Conservation (phyloP, 2,888 invertebrate genomes). For the Protodeltote pygarga region DNA sequence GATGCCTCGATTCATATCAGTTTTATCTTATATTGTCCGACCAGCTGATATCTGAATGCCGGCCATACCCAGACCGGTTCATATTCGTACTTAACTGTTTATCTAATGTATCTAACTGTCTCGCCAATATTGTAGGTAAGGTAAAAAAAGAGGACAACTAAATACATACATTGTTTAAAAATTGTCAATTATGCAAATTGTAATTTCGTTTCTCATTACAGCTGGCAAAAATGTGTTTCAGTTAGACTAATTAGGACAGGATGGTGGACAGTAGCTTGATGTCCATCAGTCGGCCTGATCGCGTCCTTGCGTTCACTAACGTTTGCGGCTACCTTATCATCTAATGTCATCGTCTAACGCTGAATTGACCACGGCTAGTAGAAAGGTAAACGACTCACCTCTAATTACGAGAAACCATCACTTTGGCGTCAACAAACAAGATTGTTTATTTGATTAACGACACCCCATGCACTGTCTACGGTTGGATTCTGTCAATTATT, state of each 20-base stretch:
- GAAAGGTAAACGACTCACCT: conserved; percentile 79
- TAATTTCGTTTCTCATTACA: conserved; percentile 25
- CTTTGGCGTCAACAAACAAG: conserved; percentile 56
- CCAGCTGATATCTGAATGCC: conserved; percentile 60
- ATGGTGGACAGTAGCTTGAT: conserved; percentile 53
- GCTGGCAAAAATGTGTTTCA: conserved; percentile 35
- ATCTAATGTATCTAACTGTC: conserved; percentile 51
- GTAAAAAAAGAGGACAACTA: conserved; percentile 27
- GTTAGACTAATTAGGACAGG: conserved; percentile 45
- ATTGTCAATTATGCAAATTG: conserved; percentile 42
- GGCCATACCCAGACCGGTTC: conserved; percentile 48
- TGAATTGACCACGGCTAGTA: conserved; percentile 63
- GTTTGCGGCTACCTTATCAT: conserved; percentile 74
- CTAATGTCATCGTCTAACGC: conserved; percentile 76
- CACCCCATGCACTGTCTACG: conserved; percentile 52
- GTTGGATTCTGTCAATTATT: conserved; percentile 50
- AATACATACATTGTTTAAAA: conserved; percentile 42
- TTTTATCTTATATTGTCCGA: conserved; percentile 35
- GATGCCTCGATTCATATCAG: conserved; percentile 24
- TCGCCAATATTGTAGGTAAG: conserved; percentile 44
- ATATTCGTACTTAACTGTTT: conserved; percentile 49
- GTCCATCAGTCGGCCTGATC: conserved; percentile 50
- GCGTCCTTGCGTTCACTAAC: conserved; percentile 82
- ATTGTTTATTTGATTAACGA: conserved; percentile 50
- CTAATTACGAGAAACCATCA: conserved; percentile 71